Evolutionary conservation across 2,888 invertebrate genomes (phyloP), one percentile per base, ranked within the genome.

Genomic region (Lasioglossum malachurum): DNA sequence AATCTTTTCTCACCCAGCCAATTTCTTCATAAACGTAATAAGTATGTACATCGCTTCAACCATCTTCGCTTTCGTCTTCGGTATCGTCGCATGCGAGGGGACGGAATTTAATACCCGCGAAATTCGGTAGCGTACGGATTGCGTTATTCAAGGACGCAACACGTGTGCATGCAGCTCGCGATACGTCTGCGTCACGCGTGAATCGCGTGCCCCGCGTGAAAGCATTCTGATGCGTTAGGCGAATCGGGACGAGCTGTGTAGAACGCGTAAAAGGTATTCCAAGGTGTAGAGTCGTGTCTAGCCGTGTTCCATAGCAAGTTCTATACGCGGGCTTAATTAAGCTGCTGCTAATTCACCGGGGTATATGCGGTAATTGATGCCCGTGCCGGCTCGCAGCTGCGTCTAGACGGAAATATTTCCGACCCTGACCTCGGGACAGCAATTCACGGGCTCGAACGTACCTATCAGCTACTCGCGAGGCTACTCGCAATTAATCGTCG

Each of bases 291-390:
- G n/a, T n/a, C 19, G 23, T 57, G 57, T n/a, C 57, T 57, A n/a
- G n/a, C 57, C 12, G 10, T 57, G 44, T 60, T 78, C 83, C 80
- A 75, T 38, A 8, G 75, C 35, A 67, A 60, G 71, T 82, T 72
- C 78, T 57, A 69, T 77, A 78, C 67, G 75, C 23, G 44, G 64
- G 82, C 78, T 87, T 89, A 89, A 89, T 89, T 87, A 89, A 87
- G 75, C 79, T 57, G 64, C 44, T 44, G 82, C 46, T 86, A 87
- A 89, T 89, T 80, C 85, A 80, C 81, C 77, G 19, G 82, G 64
- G 80, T 80, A 77, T 80, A 75, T 78, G 78, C 80, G 81, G 84
- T 82, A 82, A 84, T 82, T 84, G 89, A 89, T 82, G 75, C 60
- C 60, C 60, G 14, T 16, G 64, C 7, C 27, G 53, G 31, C 46